Percentiles rank a stretch among this genome's conserved stretches.
These are phyloP conservation scores for Dryas iulia DNA, from an alignment of 1,140 invertebrate species.

Conservation along the genomic window DNA sequence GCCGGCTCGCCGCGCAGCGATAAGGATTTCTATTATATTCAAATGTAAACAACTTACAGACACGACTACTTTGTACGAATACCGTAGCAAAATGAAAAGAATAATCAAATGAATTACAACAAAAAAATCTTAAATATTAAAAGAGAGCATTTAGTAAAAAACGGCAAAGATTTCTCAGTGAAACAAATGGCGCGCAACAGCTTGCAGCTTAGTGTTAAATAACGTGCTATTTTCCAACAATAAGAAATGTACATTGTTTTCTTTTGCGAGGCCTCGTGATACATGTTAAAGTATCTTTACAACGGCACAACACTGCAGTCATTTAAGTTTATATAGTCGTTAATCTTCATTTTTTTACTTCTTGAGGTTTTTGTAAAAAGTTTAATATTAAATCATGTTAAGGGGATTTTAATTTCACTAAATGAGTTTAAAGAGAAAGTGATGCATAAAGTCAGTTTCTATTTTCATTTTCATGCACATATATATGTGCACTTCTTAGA, in stretches of 20 bases:
- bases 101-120: background rate
- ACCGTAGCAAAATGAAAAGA: background rate
- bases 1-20: too few species aligned
- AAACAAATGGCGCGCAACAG: slow-evolving; percentile 28
- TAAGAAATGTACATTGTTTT: slow-evolving; percentile 25
- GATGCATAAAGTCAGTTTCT: too few species aligned
- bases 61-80: too few species aligned
- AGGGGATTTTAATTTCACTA: too few species aligned
- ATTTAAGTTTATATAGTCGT: slow-evolving; percentile 11
- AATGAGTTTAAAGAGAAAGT: too few species aligned
- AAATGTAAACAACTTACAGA: too few species aligned
- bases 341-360: slow-evolving; percentile 21
- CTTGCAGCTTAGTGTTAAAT: slow-evolving; percentile 31
- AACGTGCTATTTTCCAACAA: slow-evolving; percentile 30
- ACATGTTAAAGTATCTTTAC: slow-evolving; percentile 24
- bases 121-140: slow-evolving; percentile 11
- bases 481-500: too few species aligned
- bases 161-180: slow-evolving; percentile 22
- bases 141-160: slow-evolving; percentile 17
- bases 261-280: slow-evolving; percentile 19
- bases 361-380: background rate
- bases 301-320: slow-evolving; percentile 14
- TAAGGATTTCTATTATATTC: too few species aligned
- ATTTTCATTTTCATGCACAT: too few species aligned
- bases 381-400: background rate